phyloP scores from a whole-genome alignment of 2,113 vertebrate genomes.

The Gallinago media region DNA sequence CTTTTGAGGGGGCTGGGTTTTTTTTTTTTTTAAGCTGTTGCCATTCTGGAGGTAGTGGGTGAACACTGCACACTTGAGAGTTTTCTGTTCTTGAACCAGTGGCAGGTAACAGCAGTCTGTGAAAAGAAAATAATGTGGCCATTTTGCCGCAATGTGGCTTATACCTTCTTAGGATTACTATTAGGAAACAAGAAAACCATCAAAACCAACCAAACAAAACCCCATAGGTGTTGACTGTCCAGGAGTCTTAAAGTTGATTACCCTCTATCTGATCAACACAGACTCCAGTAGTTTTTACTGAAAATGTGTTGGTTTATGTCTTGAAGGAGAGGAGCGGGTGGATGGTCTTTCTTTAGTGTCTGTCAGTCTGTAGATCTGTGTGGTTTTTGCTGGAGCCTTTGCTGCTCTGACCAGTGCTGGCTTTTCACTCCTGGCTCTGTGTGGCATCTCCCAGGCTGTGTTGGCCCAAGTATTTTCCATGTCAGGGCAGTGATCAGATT shows the following conservation, averaged over 20 bases:
- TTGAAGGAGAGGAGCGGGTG: background rate
- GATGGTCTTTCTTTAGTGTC: too few relatives aligned
- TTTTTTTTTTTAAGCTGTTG: background rate
- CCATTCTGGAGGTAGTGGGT: background rate
- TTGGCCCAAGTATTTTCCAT: background rate
- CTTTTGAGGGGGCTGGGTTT: background rate
- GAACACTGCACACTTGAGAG: background rate
- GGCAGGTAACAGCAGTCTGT: background rate
- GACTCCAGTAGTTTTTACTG: background rate
- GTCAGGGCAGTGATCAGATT: background rate
- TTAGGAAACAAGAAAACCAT: background rate
- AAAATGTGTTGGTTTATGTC: background rate
- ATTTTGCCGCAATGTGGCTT: background rate
- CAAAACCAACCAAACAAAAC: background rate
- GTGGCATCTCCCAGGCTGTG: background rate
- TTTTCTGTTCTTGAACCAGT: background rate
- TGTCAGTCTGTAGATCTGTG: background rate
- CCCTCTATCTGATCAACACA: background rate
- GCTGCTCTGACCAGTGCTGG: background rate
- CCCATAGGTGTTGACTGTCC: background rate
- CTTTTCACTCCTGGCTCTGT: background rate
- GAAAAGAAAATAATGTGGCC: background rate
- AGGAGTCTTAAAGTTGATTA: background rate
- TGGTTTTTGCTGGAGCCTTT: background rate
- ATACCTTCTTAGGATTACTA: background rate